Conservation (phyloP, 2,113 vertebrate species). For the Microcebus lehilahytsara region DNA sequence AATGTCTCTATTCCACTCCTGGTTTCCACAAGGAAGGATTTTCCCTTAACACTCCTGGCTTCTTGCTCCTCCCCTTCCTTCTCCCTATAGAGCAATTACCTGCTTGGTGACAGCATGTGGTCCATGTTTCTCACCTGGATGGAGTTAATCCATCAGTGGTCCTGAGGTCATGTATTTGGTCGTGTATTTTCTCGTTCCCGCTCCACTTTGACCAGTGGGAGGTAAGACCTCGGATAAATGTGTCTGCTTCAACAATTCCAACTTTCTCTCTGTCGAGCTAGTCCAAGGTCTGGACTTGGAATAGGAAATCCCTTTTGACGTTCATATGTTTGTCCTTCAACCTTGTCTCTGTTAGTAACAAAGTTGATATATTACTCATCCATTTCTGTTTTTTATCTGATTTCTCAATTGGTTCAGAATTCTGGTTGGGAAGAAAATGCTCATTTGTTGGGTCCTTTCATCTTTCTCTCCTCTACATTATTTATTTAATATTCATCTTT, state of each 20-base stretch:
- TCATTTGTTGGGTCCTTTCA: background rate
- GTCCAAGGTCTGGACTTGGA: background rate
- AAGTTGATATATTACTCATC: background rate
- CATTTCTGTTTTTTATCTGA: background rate
- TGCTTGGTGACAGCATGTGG: background rate
- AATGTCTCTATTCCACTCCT: background rate
- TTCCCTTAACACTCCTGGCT: background rate
- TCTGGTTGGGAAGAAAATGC: background rate
- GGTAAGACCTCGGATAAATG: background rate
- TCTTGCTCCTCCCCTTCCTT: background rate
- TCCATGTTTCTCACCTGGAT: background rate
- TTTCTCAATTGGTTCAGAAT: background rate
- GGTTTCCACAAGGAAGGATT: background rate
- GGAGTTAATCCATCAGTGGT: background rate
- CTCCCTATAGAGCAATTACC: background rate
- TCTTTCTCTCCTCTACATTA: background rate
- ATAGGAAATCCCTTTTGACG: background rate
- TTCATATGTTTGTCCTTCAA: background rate
- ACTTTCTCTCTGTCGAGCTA: background rate
- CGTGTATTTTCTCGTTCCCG: background rate
- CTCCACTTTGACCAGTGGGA: background rate
- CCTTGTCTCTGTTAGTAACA: background rate
- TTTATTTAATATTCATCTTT: background rate
- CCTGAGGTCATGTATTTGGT: background rate
- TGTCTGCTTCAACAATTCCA: background rate